Evolutionary conservation across 2,797 vertebrate genomes (phyloP).

Genomic region (Chromis chromis): DNA sequence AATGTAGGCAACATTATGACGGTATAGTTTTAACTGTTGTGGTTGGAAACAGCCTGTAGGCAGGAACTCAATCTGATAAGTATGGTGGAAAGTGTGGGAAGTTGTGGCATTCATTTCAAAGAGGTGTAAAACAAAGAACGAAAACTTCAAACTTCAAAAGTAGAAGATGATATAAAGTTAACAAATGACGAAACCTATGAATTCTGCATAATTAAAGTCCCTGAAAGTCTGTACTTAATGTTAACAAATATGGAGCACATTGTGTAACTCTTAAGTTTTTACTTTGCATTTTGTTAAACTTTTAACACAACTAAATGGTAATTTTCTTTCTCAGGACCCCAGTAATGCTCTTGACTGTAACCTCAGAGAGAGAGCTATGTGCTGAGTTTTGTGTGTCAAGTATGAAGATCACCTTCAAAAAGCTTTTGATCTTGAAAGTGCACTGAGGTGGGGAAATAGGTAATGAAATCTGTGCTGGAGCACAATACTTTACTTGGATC

Average conservation of each 20-base stretch:
- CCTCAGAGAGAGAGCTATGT: constrained; percentile 47
- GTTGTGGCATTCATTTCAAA: constrained; percentile 54
- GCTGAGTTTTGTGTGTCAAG: constrained; percentile 58
- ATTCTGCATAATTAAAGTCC: constrained; percentile 1
- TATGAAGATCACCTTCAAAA: constrained; percentile 65
- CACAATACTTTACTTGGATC: constrained; percentile 52
- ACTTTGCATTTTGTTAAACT: constrained; percentile 26
- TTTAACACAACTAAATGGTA: constrained; percentile 28
- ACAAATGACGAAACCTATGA: background rate
- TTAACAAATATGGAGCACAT: constrained; percentile 8
- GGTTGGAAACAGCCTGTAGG: constrained; percentile 70
- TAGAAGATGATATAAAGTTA: background rate
- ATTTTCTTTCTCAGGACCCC: constrained; percentile 35
- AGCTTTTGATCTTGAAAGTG: constrained; percentile 70
- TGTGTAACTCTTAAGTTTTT: constrained; percentile 14
- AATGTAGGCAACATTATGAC: constrained; percentile 56
- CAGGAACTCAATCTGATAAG: constrained; percentile 69
- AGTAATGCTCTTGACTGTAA: constrained; percentile 40
- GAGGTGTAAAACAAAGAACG: constrained; percentile 22
- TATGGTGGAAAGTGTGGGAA: constrained; percentile 49
- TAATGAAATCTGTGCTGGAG: constrained; percentile 57
- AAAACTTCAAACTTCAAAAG: constrained; percentile 18
- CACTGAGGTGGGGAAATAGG: constrained; percentile 33
- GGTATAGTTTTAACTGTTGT: constrained; percentile 56
- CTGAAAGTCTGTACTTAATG: background rate